These are phyloP conservation scores for Chauna torquata DNA, from an alignment of 2,113 vertebrate genomes.

Conservation along the genomic window DNA sequence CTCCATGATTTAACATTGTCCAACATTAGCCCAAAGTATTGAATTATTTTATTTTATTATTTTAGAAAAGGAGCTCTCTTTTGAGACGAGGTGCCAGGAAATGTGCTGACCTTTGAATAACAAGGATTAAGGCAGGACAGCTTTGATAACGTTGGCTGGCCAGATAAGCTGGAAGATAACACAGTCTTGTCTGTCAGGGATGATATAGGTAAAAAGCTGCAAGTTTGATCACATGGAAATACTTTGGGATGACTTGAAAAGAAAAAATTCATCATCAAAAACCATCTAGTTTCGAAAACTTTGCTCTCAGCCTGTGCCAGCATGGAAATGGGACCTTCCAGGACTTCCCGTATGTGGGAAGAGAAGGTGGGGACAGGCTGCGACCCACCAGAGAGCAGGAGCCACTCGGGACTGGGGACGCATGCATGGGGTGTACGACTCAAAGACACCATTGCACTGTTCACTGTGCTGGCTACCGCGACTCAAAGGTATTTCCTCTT, in stretches of 20 bases:
- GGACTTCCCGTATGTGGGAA: neutral
- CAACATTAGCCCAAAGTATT: neutral
- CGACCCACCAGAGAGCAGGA: neutral
- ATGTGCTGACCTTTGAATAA: neutral
- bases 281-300: neutral
- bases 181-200: neutral
- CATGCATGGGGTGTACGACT: rapidly evolving
- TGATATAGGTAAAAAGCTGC: neutral
- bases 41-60: neutral
- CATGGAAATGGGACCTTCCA: neutral
- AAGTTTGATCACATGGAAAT: neutral
- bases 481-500: neutral
- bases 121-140: neutral
- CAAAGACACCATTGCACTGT: neutral
- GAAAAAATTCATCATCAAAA: neutral
- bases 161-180: neutral
- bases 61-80: neutral
- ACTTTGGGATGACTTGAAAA: neutral
- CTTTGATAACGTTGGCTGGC: neutral
- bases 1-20: neutral
- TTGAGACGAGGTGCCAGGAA: neutral
- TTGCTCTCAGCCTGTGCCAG: neutral
- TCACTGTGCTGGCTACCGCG: neutral
- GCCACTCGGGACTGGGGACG: neutral
- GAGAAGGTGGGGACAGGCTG: neutral